These are phyloP conservation scores for Eriosoma lanigerum DNA, from an alignment of 1,140 invertebrate species.

Conservation along the genomic window DNA sequence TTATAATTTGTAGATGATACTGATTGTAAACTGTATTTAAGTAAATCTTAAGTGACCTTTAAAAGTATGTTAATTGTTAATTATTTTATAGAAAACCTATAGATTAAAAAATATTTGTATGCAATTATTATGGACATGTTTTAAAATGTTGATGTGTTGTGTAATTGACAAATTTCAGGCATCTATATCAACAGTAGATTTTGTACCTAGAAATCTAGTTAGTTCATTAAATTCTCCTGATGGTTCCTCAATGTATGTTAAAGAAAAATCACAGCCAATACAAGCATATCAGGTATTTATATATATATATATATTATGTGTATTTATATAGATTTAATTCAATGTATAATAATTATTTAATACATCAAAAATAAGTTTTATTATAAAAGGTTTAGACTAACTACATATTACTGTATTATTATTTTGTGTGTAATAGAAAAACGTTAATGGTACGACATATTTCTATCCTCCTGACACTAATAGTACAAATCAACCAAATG, in stretches of 20 bases:
- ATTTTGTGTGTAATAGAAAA: conserved; percentile 20
- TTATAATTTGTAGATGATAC: no score
- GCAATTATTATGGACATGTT: conserved; percentile 13
- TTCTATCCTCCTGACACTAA: conserved; percentile 40
- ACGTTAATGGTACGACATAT: conserved; percentile 41
- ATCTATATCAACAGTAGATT: conserved; percentile 37
- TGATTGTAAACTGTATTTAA: no score
- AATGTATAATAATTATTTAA: neutral
- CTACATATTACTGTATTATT: neutral
- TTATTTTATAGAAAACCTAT: neutral
- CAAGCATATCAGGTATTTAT: conserved; percentile 50
- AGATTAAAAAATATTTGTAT: neutral
- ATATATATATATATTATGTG: no score
- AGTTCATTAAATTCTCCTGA: conserved; percentile 31
- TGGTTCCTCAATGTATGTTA: conserved; percentile 36
- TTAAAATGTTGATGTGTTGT: neutral
- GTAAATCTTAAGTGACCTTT: no score
- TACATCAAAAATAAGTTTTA: neutral
- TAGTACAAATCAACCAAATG: conserved; percentile 11
- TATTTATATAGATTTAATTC: no score
- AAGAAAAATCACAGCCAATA: conserved; percentile 49
- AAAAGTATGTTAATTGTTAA: neutral
- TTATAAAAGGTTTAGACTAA: neutral
- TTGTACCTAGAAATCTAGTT: conserved; percentile 49
- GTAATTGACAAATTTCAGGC: conserved; percentile 38